Evolutionary conservation across 2,888 invertebrate genomes (phyloP), one percentile per base, ranked within the genome.

Genomic region (Operophtera brumata): DNA sequence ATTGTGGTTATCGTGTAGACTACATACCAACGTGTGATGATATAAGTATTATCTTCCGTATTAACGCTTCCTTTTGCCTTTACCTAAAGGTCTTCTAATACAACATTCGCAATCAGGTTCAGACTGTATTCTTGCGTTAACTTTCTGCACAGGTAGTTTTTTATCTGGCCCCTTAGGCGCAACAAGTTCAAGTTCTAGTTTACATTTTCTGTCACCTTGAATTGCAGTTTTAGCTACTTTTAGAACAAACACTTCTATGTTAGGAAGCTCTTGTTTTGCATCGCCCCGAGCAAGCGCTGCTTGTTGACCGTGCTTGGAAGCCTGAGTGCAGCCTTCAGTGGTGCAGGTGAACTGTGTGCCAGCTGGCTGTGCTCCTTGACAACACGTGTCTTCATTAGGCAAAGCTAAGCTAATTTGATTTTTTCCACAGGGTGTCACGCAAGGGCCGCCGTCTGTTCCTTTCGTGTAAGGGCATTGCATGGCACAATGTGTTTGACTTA

Each of bases 191-290:
- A 94, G 67, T 76, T 94, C 94, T 26, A 89, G 51, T 76, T 92
- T 93, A 47, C 91, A 92, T 75, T 93, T 94, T 68, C 91, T 92
- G 47, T 92, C 93, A 0, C 89, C 91, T 10, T 93, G 91, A 55
- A 93, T 91, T 1, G 92, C 92, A 59, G 93, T 94, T 74, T 94
- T 94, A 0, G 93, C 94, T 40, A 94, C 93, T 73, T 93, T 90
- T 47, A 94, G 74, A n/a, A 94, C 91, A 60, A 93, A 93, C 6
- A 91, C 82, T 61, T 93, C 92, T 67, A 84, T 91, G 41, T 92
- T 91, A 0, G 89, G 86, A 58, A 90, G 75, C 0, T 88, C 87
- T 42, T 83, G 66, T 44, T 64, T 91, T 64, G 55, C 54, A 49
- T 85, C 86, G 6, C 82, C 80, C 20, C 82, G 82, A 35, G 76